Evolutionary conservation across 2,888 invertebrate genomes (phyloP).

Genomic region (Trichopria drosophilae): DNA sequence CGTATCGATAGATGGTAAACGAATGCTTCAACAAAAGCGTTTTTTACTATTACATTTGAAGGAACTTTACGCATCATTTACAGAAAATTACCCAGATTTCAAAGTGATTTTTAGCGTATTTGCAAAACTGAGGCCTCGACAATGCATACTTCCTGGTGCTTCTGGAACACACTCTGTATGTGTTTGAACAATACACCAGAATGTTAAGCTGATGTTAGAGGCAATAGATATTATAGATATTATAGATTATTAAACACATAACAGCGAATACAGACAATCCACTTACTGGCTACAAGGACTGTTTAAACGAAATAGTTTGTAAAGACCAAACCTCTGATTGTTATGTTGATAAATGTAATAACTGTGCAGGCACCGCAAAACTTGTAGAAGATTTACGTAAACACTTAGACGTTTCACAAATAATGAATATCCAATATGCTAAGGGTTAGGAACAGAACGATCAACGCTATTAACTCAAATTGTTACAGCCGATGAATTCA

Average conservation of each 20-base stretch:
- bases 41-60: conserved; percentile 16
- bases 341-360: conserved; percentile 4
- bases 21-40: conserved; percentile 10
- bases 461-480: too few species aligned
- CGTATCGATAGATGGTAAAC: conserved; percentile 13
- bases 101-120: conserved; percentile 18
- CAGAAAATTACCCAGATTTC: conserved; percentile 3
- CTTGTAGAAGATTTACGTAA: not conserved
- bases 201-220: too few species aligned
- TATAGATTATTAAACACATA: too few species aligned
- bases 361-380: conserved; percentile 3
- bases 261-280: not conserved
- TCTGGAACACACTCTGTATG: conserved; percentile 18
- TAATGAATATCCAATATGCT: too few species aligned
- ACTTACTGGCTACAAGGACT: conserved; percentile 11
- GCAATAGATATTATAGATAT: too few species aligned
- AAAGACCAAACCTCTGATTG: conserved; percentile 8
- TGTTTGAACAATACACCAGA: conserved; percentile 20
- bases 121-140: conserved; percentile 7
- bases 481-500: conserved; percentile 1
- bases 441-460: too few species aligned
- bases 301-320: conserved; percentile 6
- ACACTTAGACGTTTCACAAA: conserved; percentile 1
- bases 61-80: conserved; percentile 9
- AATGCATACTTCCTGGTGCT: conserved; percentile 18